Base-by-base conservation (phyloP, 2,113 vertebrate species). In the Oreochromis aureus region DNA sequence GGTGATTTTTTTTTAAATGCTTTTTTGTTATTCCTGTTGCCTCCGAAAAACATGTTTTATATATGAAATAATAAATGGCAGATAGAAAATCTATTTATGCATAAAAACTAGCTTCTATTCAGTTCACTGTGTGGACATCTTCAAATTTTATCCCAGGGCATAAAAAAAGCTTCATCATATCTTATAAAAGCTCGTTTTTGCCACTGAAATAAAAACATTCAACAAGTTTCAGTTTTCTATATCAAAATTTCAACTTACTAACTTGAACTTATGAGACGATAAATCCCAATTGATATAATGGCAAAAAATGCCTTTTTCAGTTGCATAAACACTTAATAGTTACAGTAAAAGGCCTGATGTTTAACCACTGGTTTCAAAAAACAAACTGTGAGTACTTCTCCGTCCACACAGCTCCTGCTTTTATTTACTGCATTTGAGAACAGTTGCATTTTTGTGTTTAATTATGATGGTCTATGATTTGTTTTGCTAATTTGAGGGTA, bases 371-470 rank as follows among this genome's bases (percentile, higher is more conserved):
- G 66, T 71, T 69, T 69, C n/a, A 69, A 71, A 41, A n/a, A 41
- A 71, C n/a, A 3, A 15, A 16, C n/a, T 71, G 59, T 61, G 63
- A 71, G 13, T 18, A 27, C 10, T 16, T 86, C 24, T 87, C 82
- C 41, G 6, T 90, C 86, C 88, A 51, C 18, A 66, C 10, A 69
- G 66, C 9, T 87, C 56, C 53, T 86, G 89, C 27, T 93, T 93
- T 81, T 7, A 44, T 85, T 41, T 15, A 86, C 41, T 24, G 13
- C 0, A 10, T 48, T 32, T 51, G 0, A 76, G 15, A 48, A 30
- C 0, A 5, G 9, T 51, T 51, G 3, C 24, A 12, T 18, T 30
- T 51, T 76, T 30, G 30, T 44, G 69, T 3, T 30, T 22, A 48
- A 30, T 56, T 6, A 1, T 34, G 24, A 0, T 19, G 6, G 36